These are phyloP conservation scores for Chiroxiphia lanceolata DNA, from an alignment of 2,797 vertebrate species.

Conservation along the genomic window DNA sequence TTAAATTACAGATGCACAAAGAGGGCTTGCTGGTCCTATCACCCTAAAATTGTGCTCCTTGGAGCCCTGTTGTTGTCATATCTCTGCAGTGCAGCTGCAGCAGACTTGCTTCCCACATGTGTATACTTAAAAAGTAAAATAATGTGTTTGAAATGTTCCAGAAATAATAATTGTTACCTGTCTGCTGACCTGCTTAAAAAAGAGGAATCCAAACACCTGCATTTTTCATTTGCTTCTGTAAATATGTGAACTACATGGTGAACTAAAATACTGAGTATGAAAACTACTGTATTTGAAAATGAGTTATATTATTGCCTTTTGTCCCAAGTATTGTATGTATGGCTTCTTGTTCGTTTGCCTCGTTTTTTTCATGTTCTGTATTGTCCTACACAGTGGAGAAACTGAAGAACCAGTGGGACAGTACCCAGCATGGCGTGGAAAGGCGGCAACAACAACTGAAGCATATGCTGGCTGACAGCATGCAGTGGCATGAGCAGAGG, in stretches of 20 bases:
- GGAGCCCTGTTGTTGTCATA: neutral
- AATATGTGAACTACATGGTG: accelerated
- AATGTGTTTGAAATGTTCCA: neutral
- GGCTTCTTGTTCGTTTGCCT: neutral
- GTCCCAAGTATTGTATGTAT: neutral
- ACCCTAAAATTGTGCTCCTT: neutral
- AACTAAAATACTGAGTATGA: neutral
- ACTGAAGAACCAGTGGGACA: conserved; percentile 92
- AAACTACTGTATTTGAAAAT: neutral
- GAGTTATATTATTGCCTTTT: neutral
- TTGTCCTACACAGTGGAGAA: conserved; percentile 83
- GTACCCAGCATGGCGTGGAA: conserved; percentile 89
- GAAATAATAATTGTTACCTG: neutral
- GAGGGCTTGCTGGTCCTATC: neutral
- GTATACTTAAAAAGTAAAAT: neutral
- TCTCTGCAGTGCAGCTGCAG: neutral
- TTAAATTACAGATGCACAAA: neutral
- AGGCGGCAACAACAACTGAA: conserved; percentile 88
- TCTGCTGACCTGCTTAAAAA: neutral
- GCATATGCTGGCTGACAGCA: conserved; percentile 87
- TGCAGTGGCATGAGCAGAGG: conserved; percentile 89
- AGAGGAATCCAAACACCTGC: neutral
- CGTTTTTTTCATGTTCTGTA: neutral
- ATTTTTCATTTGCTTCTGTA: neutral
- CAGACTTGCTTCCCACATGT: neutral